These are phyloP conservation scores for Diloba caeruleocephala DNA, from an alignment of 2,888 invertebrate species.

Conservation along the genomic window DNA sequence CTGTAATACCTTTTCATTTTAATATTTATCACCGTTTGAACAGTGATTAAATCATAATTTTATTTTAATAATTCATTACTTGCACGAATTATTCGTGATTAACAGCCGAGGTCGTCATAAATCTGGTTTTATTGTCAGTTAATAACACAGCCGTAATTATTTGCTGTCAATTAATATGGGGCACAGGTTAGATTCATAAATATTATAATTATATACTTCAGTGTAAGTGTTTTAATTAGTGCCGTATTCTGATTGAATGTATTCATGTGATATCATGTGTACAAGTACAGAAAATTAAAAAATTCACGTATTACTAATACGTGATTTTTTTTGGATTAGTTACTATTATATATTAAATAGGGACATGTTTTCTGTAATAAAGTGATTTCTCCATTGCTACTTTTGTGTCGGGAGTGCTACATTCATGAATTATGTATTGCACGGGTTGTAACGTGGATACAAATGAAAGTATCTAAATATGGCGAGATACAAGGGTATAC, in stretches of 20 bases:
- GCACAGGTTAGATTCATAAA: conserved; percentile 23
- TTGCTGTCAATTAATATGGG: conserved; percentile 23
- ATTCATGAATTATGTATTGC: conserved; percentile 44
- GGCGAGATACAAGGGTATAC: conserved; percentile 52
- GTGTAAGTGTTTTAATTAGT: conserved; percentile 4
- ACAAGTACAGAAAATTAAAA: not conserved
- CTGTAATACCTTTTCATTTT: conserved; percentile 6
- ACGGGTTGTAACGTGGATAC: conserved; percentile 36
- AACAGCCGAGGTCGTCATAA: conserved; percentile 39
- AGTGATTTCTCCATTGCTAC: conserved; percentile 14
- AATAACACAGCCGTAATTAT: conserved; percentile 38
- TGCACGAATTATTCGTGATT: conserved; percentile 38
- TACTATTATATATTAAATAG: not conserved
- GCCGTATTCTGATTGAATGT: not conserved
- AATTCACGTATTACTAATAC: too few species aligned
- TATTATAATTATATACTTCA: conserved; percentile 4
- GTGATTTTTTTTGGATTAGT: too few species aligned
- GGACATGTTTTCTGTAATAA: conserved; percentile 14
- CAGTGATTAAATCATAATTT: conserved; percentile 20
- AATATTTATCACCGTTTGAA: conserved; percentile 24
- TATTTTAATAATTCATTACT: conserved; percentile 32
- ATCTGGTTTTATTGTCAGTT: conserved; percentile 45
- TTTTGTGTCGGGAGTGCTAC: conserved; percentile 6
- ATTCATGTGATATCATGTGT: not conserved
- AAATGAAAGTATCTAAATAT: conserved; percentile 57